Evolutionary conservation across 53 echinoderm and acorn worm species (phyloP).

Genomic region (Luidia sarsii): DNA sequence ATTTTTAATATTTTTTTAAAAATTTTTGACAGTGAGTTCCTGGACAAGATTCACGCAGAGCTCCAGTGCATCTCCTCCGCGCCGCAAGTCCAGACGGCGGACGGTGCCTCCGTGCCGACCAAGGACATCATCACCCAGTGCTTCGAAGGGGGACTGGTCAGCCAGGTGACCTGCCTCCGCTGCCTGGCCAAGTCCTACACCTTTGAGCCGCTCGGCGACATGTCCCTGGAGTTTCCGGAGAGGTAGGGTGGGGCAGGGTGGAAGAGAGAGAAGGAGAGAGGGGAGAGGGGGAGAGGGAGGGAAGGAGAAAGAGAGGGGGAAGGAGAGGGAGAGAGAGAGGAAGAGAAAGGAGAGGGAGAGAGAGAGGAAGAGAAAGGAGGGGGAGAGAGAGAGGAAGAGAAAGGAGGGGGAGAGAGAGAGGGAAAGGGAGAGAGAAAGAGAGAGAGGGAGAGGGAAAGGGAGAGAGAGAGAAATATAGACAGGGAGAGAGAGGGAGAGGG

Average conservation of each 20-base stretch:
- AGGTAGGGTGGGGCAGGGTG: constrained; percentile 48
- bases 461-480: too few relatives aligned
- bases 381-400: too few relatives aligned
- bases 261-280: background rate
- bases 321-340: too few relatives aligned
- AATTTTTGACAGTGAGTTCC: constrained; percentile 91
- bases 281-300: too few relatives aligned
- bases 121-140: constrained; percentile 77
- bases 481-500: too few relatives aligned
- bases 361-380: too few relatives aligned
- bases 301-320: too few relatives aligned
- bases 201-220: constrained; percentile 89
- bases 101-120: constrained; percentile 43
- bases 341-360: too few relatives aligned
- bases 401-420: too few relatives aligned
- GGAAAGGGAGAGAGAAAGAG: too few relatives aligned
- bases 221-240: constrained; percentile 88
- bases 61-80: constrained; percentile 68
- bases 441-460: too few relatives aligned
- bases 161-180: constrained; percentile 81
- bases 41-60: constrained; percentile 91
- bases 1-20: too few relatives aligned
- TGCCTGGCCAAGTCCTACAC: constrained; percentile 88
- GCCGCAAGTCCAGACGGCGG: constrained; percentile 50
- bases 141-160: constrained; percentile 91